Base-by-base conservation (phyloP, 2,113 vertebrate species). In the Chaetura pelagica region DNA sequence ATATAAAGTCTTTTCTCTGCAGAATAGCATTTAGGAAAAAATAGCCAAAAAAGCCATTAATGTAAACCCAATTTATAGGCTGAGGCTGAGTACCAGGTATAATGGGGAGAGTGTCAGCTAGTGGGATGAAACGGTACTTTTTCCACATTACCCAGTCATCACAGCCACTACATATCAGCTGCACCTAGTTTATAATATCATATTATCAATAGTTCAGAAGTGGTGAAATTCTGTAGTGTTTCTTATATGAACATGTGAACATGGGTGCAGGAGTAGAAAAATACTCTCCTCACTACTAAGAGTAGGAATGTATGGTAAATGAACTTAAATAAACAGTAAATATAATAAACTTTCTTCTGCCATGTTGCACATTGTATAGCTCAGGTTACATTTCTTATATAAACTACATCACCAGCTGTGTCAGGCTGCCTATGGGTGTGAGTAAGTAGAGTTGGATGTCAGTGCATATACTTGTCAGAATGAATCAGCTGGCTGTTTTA, bases 101-200 rank as follows among this genome's bases (percentile, higher is more conserved):
- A 96, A 96, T 64, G 97, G 90, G 87, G 69, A 84, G 63, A 76
- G 87, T 90, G 84, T 91, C 79, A 95, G 91, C 91, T 93, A 67
- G 91, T 96, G 58, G 72, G 64, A 96, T 93, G 92, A 97, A 98
- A 97, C 96, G 88, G 75, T 97, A 82, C 95, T 98, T 96, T 98
- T 96, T 63, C 40, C 58, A 49, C 15, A 51, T 97, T 97, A 97
- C 85, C 83, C 77, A 78, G 62, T 74, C 82, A 96, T 93, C 48
- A 68, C 19, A 89, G 69, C 32, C 22, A 44, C 20, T 72, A 38
- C 52, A 42, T 49, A 73, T 96, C 94, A 97, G 89, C 34, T 80
- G 27, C 15, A 66, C 12, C 34, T 75, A 34, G 18, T 73, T 66
- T 62, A 8, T 63, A 71, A 34, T 35, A 20, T 1, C 32, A 10